Base-by-base conservation (phyloP, 2,888 invertebrate species). In the Dione vanillae region DNA sequence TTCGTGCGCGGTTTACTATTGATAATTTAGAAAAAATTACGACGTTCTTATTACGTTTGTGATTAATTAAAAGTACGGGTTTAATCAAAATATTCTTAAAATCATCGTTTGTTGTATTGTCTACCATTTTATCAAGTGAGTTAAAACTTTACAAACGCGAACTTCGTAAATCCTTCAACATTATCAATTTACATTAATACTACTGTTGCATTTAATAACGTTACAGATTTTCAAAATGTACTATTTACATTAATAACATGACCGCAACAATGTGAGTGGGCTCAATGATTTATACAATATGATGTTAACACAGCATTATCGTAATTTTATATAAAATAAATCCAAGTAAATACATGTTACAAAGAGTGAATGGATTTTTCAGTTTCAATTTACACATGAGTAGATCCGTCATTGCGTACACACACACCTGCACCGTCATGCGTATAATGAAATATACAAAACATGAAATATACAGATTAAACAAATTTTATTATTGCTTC, bases 141-240 rank as follows among this genome's bases (percentile, higher is more conserved):
- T 27, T 27, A 27, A n/a, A 16, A 16, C 37, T 3, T 56, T 16
- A 37, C 10, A 37, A 16, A 37, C 16, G 37, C 8, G 54, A 56
- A 56, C n/a, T 6, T 56, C 54, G n/a, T 56, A 37, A 37, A 37
- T 56, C 37, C 37, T 56, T 56, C 54, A 37, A 37, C 8, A 56
- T 37, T 56, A 16, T 56, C 54, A 37, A 56, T 56, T 11, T 56
- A 56, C 56, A 56, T 56, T 56, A 56, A 40, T 56, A 56, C 37
- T 56, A 56, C 37, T 45, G 45, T 45, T 45, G n/a, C n/a, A 35
- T 45, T 43, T 43, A 35, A 20, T 27, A 27, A 59, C 11, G 27
- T 35, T 61, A 35, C 16, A 45, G 27, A 45, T 61, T 43, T 61
- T 16, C 45, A 61, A 20, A 20, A 27, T 10, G 41, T 43, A 20